Conservation (phyloP, 2,113 vertebrate genomes). For the Crotalus viridis region DNA sequence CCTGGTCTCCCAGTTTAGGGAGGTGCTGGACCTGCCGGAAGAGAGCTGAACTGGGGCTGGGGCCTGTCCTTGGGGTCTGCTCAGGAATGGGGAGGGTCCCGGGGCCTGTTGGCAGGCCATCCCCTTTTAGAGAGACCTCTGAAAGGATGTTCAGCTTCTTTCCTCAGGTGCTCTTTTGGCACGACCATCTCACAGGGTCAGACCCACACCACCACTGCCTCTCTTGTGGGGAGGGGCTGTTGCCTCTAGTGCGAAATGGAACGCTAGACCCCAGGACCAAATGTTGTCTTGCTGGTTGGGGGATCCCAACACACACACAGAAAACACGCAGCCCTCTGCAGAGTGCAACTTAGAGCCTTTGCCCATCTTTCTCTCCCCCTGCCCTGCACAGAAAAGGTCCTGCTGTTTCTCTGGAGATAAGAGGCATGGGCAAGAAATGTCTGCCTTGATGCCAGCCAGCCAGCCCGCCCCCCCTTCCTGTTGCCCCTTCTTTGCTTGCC, state of each 20-base stretch:
- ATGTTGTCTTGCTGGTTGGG: not conserved
- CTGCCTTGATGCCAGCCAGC: not conserved
- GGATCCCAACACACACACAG: not conserved
- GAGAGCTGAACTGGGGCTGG: not conserved
- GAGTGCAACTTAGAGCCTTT: not conserved
- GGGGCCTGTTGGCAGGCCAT: not conserved
- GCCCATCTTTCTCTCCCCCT: not conserved
- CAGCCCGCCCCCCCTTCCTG: not conserved
- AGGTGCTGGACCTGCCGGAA: conserved; percentile 60
- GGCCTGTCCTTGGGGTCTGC: not conserved
- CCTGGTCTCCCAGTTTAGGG: conserved; percentile 72
- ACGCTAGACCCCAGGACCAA: not conserved
- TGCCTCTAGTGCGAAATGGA: not conserved
- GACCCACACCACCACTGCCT: not conserved
- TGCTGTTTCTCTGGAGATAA: conserved; percentile 1
- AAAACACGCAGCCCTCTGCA: not conserved
- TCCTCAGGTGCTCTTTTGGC: not conserved
- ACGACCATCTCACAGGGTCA: no score
- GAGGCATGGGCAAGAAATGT: not conserved
- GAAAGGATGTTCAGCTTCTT: not conserved
- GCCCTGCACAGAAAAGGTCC: not conserved
- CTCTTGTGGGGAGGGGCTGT: not conserved
- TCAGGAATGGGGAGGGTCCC: not conserved
- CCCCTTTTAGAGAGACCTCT: not conserved
- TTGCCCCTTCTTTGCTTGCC: not conserved